A percentile compares a stretch with the other conserved stretches of the same genome.
phyloP scores from a whole-genome alignment of 2,797 vertebrate species.

The Diceros bicornis region DNA sequence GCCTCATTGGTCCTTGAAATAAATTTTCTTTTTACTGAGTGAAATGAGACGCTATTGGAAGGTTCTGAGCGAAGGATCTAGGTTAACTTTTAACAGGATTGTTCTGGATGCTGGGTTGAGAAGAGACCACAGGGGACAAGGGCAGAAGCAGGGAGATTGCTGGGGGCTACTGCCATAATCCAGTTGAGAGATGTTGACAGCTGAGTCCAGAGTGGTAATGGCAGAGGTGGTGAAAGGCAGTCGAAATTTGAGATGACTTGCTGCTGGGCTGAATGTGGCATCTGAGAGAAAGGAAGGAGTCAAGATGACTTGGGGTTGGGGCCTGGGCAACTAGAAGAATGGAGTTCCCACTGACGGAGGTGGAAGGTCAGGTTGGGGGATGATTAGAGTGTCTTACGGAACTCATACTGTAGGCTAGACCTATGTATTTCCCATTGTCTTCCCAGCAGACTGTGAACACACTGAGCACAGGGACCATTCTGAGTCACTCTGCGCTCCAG shows the following conservation, averaged over 20 bases:
- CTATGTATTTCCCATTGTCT: neutral
- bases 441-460: neutral
- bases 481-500: neutral
- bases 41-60: neutral
- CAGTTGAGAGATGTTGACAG: neutral
- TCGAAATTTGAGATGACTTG: neutral
- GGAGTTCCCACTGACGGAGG: fast-evolving
- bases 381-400: no score
- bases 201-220: neutral
- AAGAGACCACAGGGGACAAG: neutral
- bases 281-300: neutral
- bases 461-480: neutral
- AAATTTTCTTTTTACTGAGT: neutral
- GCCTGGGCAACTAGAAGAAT: neutral
- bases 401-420: neutral
- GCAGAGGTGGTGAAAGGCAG: fast-evolving
- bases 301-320: neutral
- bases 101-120: neutral
- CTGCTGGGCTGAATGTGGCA: neutral
- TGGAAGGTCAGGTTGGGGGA: no score
- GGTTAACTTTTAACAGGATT: neutral
- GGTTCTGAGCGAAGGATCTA: neutral
- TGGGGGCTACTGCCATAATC: fast-evolving
- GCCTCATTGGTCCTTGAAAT: neutral
- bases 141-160: neutral